Evolutionary conservation across 2,888 invertebrate genomes (phyloP).

Genomic region (Calephelis perditalis): DNA sequence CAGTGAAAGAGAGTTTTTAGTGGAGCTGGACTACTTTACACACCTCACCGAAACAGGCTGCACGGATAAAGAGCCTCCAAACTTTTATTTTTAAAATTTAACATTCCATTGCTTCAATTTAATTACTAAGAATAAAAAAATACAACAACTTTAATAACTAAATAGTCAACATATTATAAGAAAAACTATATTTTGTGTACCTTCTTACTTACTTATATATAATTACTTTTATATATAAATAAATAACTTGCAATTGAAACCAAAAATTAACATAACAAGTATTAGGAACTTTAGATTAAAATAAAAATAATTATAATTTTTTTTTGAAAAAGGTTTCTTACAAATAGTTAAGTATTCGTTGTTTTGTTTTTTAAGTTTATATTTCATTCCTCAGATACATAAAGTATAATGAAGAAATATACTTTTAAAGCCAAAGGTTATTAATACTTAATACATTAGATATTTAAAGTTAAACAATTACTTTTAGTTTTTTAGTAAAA

Average conservation of each 20-base stretch:
- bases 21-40: slow-evolving; percentile 30
- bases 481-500: no score
- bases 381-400: slow-evolving; percentile 9
- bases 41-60: slow-evolving; percentile 28
- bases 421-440: no score
- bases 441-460: no score
- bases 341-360: slow-evolving; percentile 21
- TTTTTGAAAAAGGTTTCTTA: slow-evolving; percentile 17
- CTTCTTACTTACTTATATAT: slow-evolving; percentile 20
- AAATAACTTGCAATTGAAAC: slow-evolving; percentile 19
- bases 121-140: slow-evolving; percentile 22
- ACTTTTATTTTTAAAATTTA: slow-evolving; percentile 28
- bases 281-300: slow-evolving; percentile 20
- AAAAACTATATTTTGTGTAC: slow-evolving; percentile 21
- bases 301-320: slow-evolving; percentile 19
- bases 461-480: no score
- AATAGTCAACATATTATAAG: slow-evolving; percentile 18
- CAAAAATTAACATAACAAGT: slow-evolving; percentile 19
- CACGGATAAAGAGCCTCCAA: slow-evolving; percentile 26
- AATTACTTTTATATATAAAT: slow-evolving; percentile 19
- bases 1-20: slow-evolving; percentile 30
- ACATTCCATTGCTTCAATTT: slow-evolving; percentile 25
- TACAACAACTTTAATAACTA: slow-evolving; percentile 18
- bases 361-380: slow-evolving; percentile 19
- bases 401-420: no score